Percentiles rank a stretch among this genome's conserved stretches.
Conservation (phyloP, 2,888 invertebrate genomes). For the Ischnus inquisitorius region DNA sequence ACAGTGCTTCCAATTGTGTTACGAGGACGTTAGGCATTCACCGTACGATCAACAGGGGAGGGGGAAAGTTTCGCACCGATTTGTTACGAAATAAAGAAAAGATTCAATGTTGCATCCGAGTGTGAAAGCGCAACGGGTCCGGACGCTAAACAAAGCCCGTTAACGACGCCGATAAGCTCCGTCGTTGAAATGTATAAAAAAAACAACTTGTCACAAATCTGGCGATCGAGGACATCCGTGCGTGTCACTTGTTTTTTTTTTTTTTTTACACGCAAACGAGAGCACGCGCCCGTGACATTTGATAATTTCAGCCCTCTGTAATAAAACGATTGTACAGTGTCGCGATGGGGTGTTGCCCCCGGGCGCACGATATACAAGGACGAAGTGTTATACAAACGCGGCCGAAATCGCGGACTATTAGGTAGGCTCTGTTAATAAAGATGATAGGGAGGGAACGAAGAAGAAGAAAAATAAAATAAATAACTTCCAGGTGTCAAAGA, state of each 20-base stretch:
- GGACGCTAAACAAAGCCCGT: conserved; percentile 29
- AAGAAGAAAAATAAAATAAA: conserved; percentile 66
- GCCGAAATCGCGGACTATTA: conserved; percentile 78
- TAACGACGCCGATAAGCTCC: conserved; percentile 15
- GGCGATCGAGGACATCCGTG: conserved; percentile 20
- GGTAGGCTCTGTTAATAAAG: conserved; percentile 76
- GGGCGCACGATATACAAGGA: conserved; percentile 55
- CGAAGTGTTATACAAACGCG: conserved; percentile 70
- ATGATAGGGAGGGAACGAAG: conserved; percentile 52
- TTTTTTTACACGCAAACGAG: conserved; percentile 45
- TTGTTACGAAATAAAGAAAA: conserved; percentile 56
- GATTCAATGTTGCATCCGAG: conserved; percentile 36
- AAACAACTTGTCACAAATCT: conserved; percentile 26
- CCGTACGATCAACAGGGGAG: conserved; percentile 7
- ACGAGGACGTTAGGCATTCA: conserved; percentile 45
- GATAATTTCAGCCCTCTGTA: conserved; percentile 44
- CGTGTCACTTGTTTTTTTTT: conserved; percentile 26
- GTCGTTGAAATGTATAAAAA: conserved; percentile 9
- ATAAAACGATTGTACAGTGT: conserved; percentile 66
- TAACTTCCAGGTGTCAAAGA: conserved; percentile 83
- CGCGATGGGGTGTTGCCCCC: conserved; percentile 51
- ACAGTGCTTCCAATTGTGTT: conserved; percentile 69
- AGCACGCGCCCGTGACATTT: conserved; percentile 67
- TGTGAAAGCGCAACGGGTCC: conserved; percentile 29
- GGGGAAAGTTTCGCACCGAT: conserved; percentile 40